phyloP scores from a whole-genome alignment of 2,888 invertebrate genomes.

The Alsophila aescularia region DNA sequence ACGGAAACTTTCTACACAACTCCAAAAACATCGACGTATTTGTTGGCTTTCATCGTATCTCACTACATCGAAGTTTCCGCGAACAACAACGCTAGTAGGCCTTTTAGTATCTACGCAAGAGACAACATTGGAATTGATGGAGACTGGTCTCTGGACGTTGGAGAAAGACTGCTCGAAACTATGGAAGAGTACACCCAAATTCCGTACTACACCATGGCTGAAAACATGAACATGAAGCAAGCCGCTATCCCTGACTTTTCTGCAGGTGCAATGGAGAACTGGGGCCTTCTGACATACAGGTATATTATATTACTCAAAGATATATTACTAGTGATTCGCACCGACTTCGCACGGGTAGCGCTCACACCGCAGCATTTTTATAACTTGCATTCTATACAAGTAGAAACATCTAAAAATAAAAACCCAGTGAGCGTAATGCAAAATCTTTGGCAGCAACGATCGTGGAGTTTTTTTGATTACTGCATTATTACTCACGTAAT shows the following conservation, averaged over 20 bases:
- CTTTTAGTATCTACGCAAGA: slow-evolving; percentile 75
- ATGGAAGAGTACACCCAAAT: slow-evolving; percentile 85
- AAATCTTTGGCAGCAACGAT: no score
- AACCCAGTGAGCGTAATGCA: no score
- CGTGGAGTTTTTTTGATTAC: no score
- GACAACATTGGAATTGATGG: slow-evolving; percentile 68
- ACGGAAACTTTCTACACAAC: slow-evolving; percentile 81
- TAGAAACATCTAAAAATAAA: no score
- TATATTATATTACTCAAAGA: slow-evolving; percentile 46
- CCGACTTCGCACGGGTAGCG: no score
- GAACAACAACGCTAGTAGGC: slow-evolving; percentile 47
- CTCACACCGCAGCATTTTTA: no score
- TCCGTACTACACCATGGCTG: slow-evolving; percentile 80
- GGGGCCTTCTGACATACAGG: slow-evolving; percentile 92
- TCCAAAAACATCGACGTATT: slow-evolving; percentile 91
- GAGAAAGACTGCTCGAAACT: slow-evolving; percentile 69
- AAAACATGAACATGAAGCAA: slow-evolving; percentile 84
- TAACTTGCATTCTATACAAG: no score
- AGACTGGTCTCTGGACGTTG: slow-evolving; percentile 72
- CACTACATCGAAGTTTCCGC: slow-evolving; percentile 80
- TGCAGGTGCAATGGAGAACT: slow-evolving; percentile 94
- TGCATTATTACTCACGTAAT: no score
- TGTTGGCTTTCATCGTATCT: slow-evolving; percentile 94
- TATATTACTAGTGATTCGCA: no score
- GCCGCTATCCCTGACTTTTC: slow-evolving; percentile 92